Base-by-base conservation (phyloP, 2,888 invertebrate genomes). In the Amiota mariae region DNA sequence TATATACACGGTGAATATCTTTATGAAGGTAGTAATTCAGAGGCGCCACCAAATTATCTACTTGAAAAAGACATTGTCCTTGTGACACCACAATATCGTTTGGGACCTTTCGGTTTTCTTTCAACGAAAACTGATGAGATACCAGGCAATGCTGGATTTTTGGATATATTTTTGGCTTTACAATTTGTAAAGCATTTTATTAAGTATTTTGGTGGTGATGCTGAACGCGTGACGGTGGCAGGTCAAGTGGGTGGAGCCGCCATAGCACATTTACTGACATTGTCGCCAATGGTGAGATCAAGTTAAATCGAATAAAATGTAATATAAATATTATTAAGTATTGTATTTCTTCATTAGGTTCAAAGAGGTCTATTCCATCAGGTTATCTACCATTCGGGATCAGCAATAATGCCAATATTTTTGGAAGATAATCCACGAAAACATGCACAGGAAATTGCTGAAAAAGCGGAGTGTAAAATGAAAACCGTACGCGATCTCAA, bases 241-340 rank as follows among this genome's bases (percentile, higher is more conserved):
- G 92, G 92, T 0, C 91, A 92, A 79, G 92, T 91, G 77, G 91
- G 92, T 1, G 92, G 92, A 2, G 91, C 90, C 0, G 90, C 90
- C 4, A 91, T 91, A 1, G 91, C 91, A 0, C 90, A 91, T 46
- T 85, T 91, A 12, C 85, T 91, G 49, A 85, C 90, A 1, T 80
- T 90, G 8, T 90, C 90, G 73, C 91, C 91, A 46, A 85, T 90
- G 71, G 90, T 89, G 76, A 75, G 76, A 10, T 12, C 64, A n/a
- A 12, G 2, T 9, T 64, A 36, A 24, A 47, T 66, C n/a, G 4
- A 48, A 2, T 9, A 20, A 68, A 68, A 49, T 36, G 2, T 36
- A 24, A 15, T 18, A 18, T 15, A 48, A 70, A 57, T 13, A 13
- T 20, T 48, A 49, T 71, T 4, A 48, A 10, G 48, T 70, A n/a